Percentiles rank a stretch among this genome's conserved stretches.
These are phyloP conservation scores for Xestia rhomboidea DNA, from an alignment of 2,888 invertebrate species.

Conservation along the genomic window DNA sequence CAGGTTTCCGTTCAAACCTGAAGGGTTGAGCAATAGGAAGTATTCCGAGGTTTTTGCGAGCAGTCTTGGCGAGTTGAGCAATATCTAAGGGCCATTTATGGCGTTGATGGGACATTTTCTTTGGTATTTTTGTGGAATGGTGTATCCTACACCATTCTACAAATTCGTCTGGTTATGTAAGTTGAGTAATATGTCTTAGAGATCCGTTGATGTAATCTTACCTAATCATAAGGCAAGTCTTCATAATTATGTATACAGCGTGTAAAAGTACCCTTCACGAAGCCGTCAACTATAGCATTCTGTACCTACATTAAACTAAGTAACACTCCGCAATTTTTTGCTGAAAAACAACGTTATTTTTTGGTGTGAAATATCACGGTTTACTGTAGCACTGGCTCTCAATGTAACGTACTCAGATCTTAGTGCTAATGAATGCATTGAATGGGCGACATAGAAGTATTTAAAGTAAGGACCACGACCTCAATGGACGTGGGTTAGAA, in stretches of 20 bases:
- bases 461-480: neutral
- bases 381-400: too few relatives aligned
- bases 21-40: conserved; percentile 60
- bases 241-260: neutral
- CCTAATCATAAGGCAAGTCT: neutral
- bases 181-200: conserved; percentile 8
- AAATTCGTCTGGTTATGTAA: conserved; percentile 21
- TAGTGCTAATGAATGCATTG: neutral
- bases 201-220: neutral
- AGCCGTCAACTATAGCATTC: neutral
- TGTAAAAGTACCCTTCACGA: neutral
- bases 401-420: neutral
- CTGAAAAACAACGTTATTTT: neutral
- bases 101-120: conserved; percentile 42
- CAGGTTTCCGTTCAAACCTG: conserved; percentile 61
- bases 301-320: neutral
- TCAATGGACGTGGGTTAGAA: neutral
- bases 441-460: neutral
- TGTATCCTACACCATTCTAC: too few relatives aligned
- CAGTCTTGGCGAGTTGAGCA: conserved; percentile 33
- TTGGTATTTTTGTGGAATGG: conserved; percentile 31
- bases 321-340: neutral
- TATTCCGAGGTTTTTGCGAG: conserved; percentile 57
- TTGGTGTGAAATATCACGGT: neutral
- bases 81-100: conserved; percentile 21